phyloP scores from a whole-genome alignment of 2,113 vertebrate species.

The Lepidothrix coronata region DNA sequence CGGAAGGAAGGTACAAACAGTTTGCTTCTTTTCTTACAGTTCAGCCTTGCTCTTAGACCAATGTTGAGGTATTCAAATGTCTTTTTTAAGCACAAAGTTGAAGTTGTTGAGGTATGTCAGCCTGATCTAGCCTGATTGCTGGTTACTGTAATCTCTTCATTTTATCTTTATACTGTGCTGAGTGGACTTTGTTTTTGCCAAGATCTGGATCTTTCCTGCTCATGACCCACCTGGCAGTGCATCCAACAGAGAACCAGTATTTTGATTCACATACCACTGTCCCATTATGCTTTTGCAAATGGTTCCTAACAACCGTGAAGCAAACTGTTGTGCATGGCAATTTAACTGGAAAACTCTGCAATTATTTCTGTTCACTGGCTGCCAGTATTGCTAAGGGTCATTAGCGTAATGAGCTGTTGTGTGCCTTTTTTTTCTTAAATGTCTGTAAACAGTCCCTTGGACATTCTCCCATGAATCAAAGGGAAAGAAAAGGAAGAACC shows the following conservation, averaged over 20 bases:
- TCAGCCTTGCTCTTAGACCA: not conserved
- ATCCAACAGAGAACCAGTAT: not conserved
- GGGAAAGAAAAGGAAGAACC: not conserved
- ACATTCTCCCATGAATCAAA: not conserved
- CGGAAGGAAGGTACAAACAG: not conserved
- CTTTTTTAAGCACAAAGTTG: not conserved
- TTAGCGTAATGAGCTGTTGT: constrained; percentile 31
- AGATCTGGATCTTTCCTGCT: not conserved
- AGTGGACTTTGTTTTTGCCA: not conserved
- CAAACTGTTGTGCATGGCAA: not conserved
- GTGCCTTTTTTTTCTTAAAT: not conserved
- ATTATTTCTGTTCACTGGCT: constrained; percentile 31
- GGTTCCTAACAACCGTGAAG: not conserved
- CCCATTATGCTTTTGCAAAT: not conserved
- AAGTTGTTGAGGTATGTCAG: not conserved
- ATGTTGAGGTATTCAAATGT: not conserved
- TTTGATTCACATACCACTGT: not conserved
- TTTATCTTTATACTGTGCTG: not conserved
- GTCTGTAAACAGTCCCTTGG: not conserved
- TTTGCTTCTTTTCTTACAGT: not conserved
- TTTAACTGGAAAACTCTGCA: constrained; percentile 38
- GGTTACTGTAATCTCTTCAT: not conserved
- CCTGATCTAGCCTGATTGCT: not conserved
- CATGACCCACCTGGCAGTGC: not conserved
- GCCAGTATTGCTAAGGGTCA: not conserved